Evolutionary conservation across 2,888 invertebrate species (phyloP).

Genomic region (Labia minor): DNA sequence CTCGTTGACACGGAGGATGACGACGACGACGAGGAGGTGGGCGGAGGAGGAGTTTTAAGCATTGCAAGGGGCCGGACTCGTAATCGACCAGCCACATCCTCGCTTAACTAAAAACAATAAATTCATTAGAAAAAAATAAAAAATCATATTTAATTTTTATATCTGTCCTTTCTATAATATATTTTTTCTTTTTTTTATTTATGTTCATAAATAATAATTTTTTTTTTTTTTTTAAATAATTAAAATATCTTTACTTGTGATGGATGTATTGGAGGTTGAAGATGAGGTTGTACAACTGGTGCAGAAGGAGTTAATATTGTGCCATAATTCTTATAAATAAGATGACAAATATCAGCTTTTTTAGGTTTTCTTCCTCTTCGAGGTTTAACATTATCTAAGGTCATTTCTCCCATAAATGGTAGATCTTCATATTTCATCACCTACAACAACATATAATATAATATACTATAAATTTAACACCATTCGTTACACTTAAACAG

Average conservation of each 20-base stretch:
- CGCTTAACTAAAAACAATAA: too few relatives aligned
- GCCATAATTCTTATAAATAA: slow-evolving; percentile 85
- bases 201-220: too few relatives aligned
- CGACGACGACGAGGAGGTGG: neutral
- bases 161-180: too few relatives aligned
- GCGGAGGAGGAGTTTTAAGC: slow-evolving; percentile 13
- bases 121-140: too few relatives aligned
- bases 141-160: neutral
- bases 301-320: slow-evolving; percentile 58
- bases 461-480: too few relatives aligned
- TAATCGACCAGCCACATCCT: slow-evolving; percentile 13
- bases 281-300: slow-evolving; percentile 22
- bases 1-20: neutral
- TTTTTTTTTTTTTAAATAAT: neutral
- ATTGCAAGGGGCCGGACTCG: slow-evolving; percentile 1
- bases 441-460: slow-evolving; percentile 26
- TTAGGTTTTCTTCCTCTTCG: slow-evolving; percentile 79
- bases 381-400: slow-evolving; percentile 76
- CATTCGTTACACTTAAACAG: too few relatives aligned
- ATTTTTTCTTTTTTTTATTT: too few relatives aligned
- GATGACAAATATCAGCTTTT: slow-evolving; percentile 82
- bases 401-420: slow-evolving; percentile 89
- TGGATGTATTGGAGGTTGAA: slow-evolving; percentile 19
- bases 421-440: slow-evolving; percentile 68
- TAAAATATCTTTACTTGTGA: neutral